phyloP scores from a whole-genome alignment of 2,113 vertebrate genomes.

The Nansenia antarctica region DNA sequence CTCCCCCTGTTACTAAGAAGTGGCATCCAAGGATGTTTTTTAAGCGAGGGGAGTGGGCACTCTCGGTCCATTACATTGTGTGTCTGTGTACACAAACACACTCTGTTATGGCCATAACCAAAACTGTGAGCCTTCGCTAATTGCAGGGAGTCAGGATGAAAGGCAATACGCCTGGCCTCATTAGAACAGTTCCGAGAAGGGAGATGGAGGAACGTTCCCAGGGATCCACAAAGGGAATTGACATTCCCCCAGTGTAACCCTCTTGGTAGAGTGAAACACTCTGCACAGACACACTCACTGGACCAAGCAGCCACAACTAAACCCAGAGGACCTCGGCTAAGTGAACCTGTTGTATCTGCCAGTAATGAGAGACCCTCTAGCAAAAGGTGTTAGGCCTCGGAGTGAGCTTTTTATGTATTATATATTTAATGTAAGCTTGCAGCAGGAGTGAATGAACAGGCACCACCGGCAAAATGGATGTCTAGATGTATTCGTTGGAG shows the following conservation, averaged over 20 bases:
- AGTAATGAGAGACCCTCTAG: constrained; percentile 46
- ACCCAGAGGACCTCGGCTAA: constrained; percentile 35
- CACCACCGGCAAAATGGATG: neutral
- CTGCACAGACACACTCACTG: constrained; percentile 41
- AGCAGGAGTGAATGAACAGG: no score
- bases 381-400: constrained; percentile 28
- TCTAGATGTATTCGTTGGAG: constrained; percentile 21
- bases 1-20: constrained; percentile 35
- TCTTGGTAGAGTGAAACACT: constrained; percentile 58
- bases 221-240: constrained; percentile 73
- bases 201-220: constrained; percentile 71
- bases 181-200: constrained; percentile 72
- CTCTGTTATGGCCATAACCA: constrained; percentile 62
- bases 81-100: constrained; percentile 69
- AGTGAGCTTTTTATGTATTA: constrained; percentile 9
- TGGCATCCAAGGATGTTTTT: constrained; percentile 24
- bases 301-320: constrained; percentile 47
- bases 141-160: constrained; percentile 71
- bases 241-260: constrained; percentile 68
- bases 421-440: no score
- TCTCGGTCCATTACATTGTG: constrained; percentile 58
- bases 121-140: constrained; percentile 70
- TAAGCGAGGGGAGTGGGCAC: constrained; percentile 50
- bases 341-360: constrained; percentile 56
- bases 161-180: constrained; percentile 76